A percentile compares a stretch with the other conserved stretches of the same genome.
These are phyloP conservation scores for Apotomis turbidana DNA, from an alignment of 2,888 invertebrate genomes.

Conservation along the genomic window DNA sequence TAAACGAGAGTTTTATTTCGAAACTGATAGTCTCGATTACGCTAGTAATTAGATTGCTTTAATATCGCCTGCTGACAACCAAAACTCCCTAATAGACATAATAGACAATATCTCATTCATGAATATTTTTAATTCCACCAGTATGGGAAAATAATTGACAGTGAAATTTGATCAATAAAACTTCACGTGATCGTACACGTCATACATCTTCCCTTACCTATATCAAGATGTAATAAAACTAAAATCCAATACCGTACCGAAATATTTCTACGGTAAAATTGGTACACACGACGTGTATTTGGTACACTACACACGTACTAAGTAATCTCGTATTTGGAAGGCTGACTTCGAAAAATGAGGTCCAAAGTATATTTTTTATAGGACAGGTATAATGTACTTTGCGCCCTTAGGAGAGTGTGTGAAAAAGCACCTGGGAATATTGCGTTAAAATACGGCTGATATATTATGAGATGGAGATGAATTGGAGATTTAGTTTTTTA, in stretches of 20 bases:
- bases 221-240: conserved; percentile 8
- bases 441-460: conserved; percentile 12
- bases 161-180: not conserved
- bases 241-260: conserved; percentile 2
- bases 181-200: not conserved
- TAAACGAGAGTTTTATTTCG: too few relatives aligned
- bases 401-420: conserved; percentile 8
- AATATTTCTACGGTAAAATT: conserved; percentile 1
- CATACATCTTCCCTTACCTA: not conserved
- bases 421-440: conserved; percentile 2
- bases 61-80: too few relatives aligned
- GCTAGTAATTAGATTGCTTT: too few relatives aligned
- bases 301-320: conserved; percentile 27
- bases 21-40: too few relatives aligned
- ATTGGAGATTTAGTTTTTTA: not conserved
- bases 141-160: too few relatives aligned
- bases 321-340: conserved; percentile 27
- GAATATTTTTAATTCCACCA: too few relatives aligned
- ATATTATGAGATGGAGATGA: conserved; percentile 9
- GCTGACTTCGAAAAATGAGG: conserved; percentile 33
- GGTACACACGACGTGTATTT: not conserved
- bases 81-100: too few relatives aligned
- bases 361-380: conserved; percentile 27
- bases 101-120: too few relatives aligned
- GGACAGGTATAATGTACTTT: conserved; percentile 23